phyloP scores from a whole-genome alignment of 2,888 invertebrate genomes.

The Caenorhabditis zanzibari region DNA sequence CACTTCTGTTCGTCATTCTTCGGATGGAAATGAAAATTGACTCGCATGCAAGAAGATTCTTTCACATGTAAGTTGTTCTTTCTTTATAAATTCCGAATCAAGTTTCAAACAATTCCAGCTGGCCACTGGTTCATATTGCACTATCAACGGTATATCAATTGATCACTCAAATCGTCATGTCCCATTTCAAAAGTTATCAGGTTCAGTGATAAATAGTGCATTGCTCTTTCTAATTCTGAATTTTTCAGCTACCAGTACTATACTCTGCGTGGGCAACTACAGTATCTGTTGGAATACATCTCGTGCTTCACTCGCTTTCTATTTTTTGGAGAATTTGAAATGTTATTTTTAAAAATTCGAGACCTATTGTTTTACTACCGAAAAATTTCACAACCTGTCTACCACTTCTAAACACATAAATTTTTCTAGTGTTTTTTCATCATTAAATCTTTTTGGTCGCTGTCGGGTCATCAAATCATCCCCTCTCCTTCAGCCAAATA shows the following conservation, averaged over 20 bases:
- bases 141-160: constrained; percentile 49
- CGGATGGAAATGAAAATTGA: constrained; percentile 31
- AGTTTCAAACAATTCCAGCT: constrained; percentile 28
- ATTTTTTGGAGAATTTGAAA: constrained; percentile 39
- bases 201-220: not conserved
- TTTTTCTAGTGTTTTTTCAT: constrained; percentile 28
- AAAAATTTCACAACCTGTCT: constrained; percentile 1
- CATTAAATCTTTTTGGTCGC: constrained; percentile 26
- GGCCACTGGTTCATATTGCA: constrained; percentile 49
- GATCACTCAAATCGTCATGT: constrained; percentile 40
- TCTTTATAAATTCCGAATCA: not conserved
- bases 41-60: constrained; percentile 34
- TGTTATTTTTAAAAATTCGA: not conserved
- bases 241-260: constrained; percentile 31
- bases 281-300: constrained; percentile 46
- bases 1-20: constrained; percentile 27
- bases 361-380: not conserved
- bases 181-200: constrained; percentile 34
- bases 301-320: constrained; percentile 46
- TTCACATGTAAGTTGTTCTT: constrained; percentile 34
- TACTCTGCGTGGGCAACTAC: constrained; percentile 56
- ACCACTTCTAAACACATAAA: constrained; percentile 1
- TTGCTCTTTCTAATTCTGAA: not conserved
- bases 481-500: constrained; percentile 17
- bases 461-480: constrained; percentile 30